A percentile compares a stretch with the other conserved stretches of the same genome.
phyloP scores from a whole-genome alignment of 2,797 vertebrate species.

The Podarcis lilfordi region DNA sequence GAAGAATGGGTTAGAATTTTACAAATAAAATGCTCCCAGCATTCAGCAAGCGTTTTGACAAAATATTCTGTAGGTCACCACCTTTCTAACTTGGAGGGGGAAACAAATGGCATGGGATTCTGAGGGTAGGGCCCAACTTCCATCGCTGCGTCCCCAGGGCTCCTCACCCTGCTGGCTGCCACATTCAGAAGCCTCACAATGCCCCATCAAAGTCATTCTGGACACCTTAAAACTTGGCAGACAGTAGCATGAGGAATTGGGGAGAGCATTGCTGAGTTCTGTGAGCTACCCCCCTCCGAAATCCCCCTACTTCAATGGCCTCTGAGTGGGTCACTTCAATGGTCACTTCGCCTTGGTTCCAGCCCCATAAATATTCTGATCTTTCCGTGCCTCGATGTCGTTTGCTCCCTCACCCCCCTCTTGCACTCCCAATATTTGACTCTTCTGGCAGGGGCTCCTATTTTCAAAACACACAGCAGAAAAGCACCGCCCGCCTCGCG shows the following conservation, averaged over 20 bases:
- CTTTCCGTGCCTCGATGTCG: background rate
- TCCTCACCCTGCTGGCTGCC: background rate
- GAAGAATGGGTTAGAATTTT: background rate
- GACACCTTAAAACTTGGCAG: background rate
- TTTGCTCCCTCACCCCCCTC: background rate
- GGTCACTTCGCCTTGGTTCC: background rate
- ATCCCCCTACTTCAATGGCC: background rate
- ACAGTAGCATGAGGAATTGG: background rate
- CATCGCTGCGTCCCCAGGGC: no score
- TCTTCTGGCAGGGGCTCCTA: no score
- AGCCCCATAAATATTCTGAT: background rate
- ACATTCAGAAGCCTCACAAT: no score
- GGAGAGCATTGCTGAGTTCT: background rate
- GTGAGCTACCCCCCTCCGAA: background rate
- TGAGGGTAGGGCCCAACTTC: no score
- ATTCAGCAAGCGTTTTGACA: background rate
- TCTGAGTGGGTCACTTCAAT: background rate
- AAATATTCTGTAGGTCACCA: background rate
- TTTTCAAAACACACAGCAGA: background rate
- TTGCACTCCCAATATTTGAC: background rate
- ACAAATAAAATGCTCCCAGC: background rate
- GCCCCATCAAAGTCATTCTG: background rate
- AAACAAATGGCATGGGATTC: no score
- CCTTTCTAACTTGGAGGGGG: background rate
- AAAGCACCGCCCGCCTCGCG: accelerated